phyloP scores from a whole-genome alignment of 2,888 invertebrate species.

The Melitaea athalia region DNA sequence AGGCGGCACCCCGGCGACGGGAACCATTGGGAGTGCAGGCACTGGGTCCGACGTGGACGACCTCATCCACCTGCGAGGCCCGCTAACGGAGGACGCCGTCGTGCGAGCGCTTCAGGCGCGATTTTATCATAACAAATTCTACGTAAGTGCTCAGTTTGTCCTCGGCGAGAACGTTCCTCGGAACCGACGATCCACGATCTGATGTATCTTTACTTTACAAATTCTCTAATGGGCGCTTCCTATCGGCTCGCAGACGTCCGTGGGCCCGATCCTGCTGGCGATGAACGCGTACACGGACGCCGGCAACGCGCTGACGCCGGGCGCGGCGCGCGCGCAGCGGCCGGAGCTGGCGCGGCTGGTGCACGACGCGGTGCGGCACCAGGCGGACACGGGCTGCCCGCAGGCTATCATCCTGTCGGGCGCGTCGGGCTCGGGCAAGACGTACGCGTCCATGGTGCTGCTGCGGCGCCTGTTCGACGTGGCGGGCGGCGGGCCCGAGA shows the following conservation, averaged over 20 bases:
- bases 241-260: slow-evolving; percentile 89
- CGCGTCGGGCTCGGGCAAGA: slow-evolving; percentile 96
- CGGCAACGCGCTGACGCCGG: slow-evolving; percentile 92
- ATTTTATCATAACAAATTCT: slow-evolving; percentile 92
- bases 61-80: slow-evolving; percentile 95
- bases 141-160: slow-evolving; percentile 85
- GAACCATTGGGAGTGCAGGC: slow-evolving; percentile 41
- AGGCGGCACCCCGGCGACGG: slow-evolving; percentile 44
- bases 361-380: slow-evolving; percentile 95
- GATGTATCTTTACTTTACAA: neutral
- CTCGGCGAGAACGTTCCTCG: neutral
- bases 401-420: slow-evolving; percentile 94
- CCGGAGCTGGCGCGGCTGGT: slow-evolving; percentile 94
- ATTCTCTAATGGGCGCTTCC: neutral
- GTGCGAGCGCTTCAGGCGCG: slow-evolving; percentile 95
- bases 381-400: slow-evolving; percentile 97
- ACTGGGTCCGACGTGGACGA: slow-evolving; percentile 87
- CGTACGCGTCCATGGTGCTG: slow-evolving; percentile 94
- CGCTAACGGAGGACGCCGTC: slow-evolving; percentile 96
- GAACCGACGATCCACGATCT: neutral
- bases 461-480: slow-evolving; percentile 95
- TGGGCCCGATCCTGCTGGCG: slow-evolving; percentile 94
- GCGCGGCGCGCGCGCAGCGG: slow-evolving; percentile 88
- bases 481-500: slow-evolving; percentile 96
- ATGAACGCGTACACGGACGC: slow-evolving; percentile 95